phyloP scores from a whole-genome alignment of 2,888 invertebrate genomes.

The Epinotia demarniana region DNA sequence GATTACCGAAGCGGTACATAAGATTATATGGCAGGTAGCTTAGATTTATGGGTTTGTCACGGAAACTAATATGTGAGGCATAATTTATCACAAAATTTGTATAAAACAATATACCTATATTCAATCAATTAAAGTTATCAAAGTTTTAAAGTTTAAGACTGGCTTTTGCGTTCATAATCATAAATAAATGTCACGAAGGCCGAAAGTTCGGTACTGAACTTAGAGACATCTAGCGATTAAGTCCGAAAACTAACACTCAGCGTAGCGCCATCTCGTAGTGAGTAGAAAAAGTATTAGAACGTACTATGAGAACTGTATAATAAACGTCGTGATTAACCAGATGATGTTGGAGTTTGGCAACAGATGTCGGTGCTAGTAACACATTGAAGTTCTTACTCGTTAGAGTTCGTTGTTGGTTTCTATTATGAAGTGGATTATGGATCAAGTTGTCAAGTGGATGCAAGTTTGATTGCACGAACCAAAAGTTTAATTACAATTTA shows the following conservation, averaged over 20 bases:
- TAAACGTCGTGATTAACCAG: background rate
- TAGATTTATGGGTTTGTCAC: background rate
- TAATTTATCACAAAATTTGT: background rate
- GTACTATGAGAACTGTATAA: background rate
- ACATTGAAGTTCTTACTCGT: too few relatives aligned
- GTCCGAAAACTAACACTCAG: background rate
- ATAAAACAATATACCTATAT: background rate
- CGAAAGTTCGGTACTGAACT: background rate
- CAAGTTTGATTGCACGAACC: slow-evolving; percentile 12
- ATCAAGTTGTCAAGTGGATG: slow-evolving; percentile 15
- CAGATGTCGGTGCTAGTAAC: slow-evolving; percentile 6
- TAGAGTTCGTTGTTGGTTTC: background rate
- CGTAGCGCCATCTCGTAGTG: slow-evolving; percentile 11
- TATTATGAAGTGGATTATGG: slow-evolving; percentile 14
- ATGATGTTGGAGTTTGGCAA: background rate
- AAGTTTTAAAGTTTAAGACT: background rate
- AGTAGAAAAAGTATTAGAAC: slow-evolving; percentile 7
- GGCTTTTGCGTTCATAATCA: background rate
- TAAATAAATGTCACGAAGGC: background rate
- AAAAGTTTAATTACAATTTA: slow-evolving; percentile 10
- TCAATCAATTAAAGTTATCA: background rate
- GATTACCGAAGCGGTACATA: slow-evolving; percentile 4
- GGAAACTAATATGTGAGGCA: background rate
- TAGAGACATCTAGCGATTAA: slow-evolving; percentile 5
- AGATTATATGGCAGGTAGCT: background rate